Evolutionary conservation across 2,113 vertebrate species (phyloP).

Genomic region (Toxostoma redivivum): DNA sequence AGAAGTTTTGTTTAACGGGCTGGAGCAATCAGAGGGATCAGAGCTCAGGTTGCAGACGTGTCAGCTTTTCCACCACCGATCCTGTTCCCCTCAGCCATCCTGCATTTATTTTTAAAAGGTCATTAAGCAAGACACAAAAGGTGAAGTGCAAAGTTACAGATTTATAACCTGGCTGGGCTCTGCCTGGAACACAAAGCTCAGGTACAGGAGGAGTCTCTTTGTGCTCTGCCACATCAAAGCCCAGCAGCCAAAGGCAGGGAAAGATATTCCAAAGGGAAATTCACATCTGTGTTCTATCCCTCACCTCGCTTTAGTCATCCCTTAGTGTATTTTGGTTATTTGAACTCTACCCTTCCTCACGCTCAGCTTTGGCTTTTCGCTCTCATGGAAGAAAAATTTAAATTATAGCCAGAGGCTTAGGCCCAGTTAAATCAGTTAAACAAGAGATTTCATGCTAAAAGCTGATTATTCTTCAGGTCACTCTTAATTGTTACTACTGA

Average conservation of each 20-base stretch:
- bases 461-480: background rate
- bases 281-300: background rate
- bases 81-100: background rate
- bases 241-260: background rate
- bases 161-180: background rate
- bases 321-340: background rate
- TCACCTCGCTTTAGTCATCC: background rate
- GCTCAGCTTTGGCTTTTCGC: background rate
- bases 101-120: constrained; percentile 32
- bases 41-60: constrained; percentile 30
- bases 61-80: constrained; percentile 30
- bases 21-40: constrained; percentile 2
- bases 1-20: constrained; percentile 4
- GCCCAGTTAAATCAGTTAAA: background rate
- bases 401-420: background rate
- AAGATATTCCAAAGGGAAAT: background rate
- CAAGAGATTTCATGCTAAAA: background rate
- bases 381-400: background rate
- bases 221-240: background rate
- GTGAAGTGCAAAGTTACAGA: constrained; percentile 39
- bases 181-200: background rate
- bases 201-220: background rate
- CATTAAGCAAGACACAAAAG: constrained; percentile 38
- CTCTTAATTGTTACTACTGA: background rate
- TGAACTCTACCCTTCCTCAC: background rate